Evolutionary conservation across 2,888 invertebrate genomes (phyloP).

Genomic region (Cephus nigrinus): DNA sequence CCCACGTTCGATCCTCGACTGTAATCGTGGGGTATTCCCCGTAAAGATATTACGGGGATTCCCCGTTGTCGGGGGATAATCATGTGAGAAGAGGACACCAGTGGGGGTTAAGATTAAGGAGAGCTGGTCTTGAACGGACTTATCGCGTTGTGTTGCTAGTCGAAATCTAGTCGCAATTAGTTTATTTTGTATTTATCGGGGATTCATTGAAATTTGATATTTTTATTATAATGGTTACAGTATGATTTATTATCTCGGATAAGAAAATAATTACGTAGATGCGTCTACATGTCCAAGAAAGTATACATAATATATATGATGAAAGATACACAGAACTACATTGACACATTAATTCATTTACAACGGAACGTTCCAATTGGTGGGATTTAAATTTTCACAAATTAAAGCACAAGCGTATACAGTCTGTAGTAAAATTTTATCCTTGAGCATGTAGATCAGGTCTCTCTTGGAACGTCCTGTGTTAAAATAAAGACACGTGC

Average conservation of each 20-base stretch:
- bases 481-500: background rate
- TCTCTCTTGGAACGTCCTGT: background rate
- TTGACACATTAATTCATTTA: background rate
- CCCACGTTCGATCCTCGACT: background rate
- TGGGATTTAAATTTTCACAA: background rate
- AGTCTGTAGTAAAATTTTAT: background rate
- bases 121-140: background rate
- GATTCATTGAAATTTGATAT: conserved; percentile 34
- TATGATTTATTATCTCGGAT: conserved; percentile 16
- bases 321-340: conserved; percentile 9
- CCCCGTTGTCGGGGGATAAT: background rate
- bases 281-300: conserved; percentile 43
- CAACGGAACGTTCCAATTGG: background rate
- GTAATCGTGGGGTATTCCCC: background rate
- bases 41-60: background rate
- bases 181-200: conserved; percentile 35
- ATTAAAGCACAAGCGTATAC: background rate
- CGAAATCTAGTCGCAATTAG: conserved; percentile 39
- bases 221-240: conserved; percentile 24
- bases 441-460: background rate
- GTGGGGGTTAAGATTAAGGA: background rate
- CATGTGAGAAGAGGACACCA: background rate
- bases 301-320: conserved; percentile 32
- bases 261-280: conserved; percentile 26
- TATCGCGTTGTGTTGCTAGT: conserved; percentile 25